phyloP scores from a whole-genome alignment of 2,888 invertebrate genomes.

The Rhagonycha fulva region DNA sequence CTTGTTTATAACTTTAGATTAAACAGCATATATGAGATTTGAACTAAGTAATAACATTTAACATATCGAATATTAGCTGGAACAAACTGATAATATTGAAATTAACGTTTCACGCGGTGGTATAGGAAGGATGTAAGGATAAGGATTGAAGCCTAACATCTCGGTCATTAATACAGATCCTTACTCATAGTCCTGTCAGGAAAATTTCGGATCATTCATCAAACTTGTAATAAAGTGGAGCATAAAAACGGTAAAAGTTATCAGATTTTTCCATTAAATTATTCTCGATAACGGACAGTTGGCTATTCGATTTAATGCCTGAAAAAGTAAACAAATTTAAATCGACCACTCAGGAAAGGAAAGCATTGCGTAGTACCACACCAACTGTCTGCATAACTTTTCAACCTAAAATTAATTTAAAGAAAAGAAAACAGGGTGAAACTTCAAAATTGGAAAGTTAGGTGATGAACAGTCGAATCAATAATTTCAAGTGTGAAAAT shows the following conservation, averaged over 20 bases:
- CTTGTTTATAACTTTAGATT: neutral
- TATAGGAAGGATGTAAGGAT: constrained; percentile 20
- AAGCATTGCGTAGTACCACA: neutral
- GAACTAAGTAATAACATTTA: neutral
- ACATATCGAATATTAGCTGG: constrained; percentile 7
- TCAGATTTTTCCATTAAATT: constrained; percentile 14
- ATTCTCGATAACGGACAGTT: constrained; percentile 8
- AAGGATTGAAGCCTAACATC: constrained; percentile 18
- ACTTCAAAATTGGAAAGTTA: constrained; percentile 5
- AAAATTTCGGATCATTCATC: constrained; percentile 19
- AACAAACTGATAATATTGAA: constrained; percentile 24
- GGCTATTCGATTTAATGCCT: neutral
- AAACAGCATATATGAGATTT: neutral
- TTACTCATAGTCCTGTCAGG: constrained; percentile 18
- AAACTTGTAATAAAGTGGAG: constrained; percentile 13
- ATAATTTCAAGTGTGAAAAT: constrained; percentile 17
- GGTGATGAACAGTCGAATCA: constrained; percentile 1
- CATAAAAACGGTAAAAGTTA: constrained; percentile 11
- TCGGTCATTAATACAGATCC: constrained; percentile 21
- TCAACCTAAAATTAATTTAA: constrained; percentile 1
- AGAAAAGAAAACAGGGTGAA: neutral
- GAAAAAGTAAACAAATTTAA: constrained; percentile 5
- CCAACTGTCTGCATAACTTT: neutral
- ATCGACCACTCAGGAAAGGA: neutral
- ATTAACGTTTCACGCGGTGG: constrained; percentile 11